Percentiles rank a stretch among this genome's conserved stretches.
Evolutionary conservation across 2,113 vertebrate species (phyloP).

Genomic region (Cynopterus brachyotis): DNA sequence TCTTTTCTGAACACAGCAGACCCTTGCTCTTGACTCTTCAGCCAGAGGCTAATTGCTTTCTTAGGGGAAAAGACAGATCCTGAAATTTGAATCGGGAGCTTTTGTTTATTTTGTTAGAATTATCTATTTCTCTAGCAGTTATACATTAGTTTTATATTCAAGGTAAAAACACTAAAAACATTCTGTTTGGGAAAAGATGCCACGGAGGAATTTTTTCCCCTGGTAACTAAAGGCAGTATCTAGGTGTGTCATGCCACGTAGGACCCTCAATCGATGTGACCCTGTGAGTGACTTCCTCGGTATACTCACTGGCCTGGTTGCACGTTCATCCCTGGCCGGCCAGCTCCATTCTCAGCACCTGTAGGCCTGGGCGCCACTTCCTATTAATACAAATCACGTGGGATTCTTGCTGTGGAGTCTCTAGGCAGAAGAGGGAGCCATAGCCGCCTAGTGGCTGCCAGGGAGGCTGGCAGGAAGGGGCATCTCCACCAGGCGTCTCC

Average conservation of each 20-base stretch:
- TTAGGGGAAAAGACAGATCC: not conserved
- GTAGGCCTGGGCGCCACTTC: not conserved
- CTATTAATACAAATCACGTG: conserved; percentile 52
- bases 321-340: not conserved
- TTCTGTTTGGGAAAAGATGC: not conserved
- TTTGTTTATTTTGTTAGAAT: conserved; percentile 42
- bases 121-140: conserved; percentile 26
- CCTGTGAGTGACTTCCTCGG: not conserved
- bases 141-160: conserved; percentile 35
- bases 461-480: conserved; percentile 68
- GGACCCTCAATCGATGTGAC: not conserved
- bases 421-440: conserved; percentile 67
- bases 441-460: conserved; percentile 77
- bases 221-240: not conserved
- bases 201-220: not conserved
- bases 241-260: not conserved
- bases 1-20: not conserved
- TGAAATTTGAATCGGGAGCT: not conserved
- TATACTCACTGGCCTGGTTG: not conserved
- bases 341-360: not conserved
- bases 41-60: not conserved
- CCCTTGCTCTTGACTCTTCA: not conserved
- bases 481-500: conserved; percentile 61
- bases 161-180: conserved; percentile 4
- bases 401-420: conserved; percentile 23